Base-by-base conservation (phyloP, 2,113 vertebrate genomes). In the Cryptoleucopteryx plumbea region DNA sequence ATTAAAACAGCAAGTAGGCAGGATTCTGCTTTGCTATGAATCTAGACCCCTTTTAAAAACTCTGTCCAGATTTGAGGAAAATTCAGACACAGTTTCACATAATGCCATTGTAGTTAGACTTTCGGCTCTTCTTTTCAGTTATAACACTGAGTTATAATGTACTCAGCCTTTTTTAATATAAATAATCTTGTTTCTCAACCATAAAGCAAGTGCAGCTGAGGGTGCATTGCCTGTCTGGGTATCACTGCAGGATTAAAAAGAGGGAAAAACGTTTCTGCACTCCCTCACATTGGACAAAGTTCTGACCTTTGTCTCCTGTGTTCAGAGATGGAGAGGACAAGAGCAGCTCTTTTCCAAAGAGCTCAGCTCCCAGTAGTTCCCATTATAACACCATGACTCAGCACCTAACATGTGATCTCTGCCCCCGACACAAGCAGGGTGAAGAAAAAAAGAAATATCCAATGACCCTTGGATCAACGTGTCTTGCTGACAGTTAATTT, bases 371-470 rank as follows among this genome's bases (percentile, higher is more conserved):
- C 93, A 55, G 84, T 7, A 88, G 66, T 43, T 94, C 94, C 94
- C 95, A 96, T 94, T 91, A 75, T 42, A 70, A 66, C 42, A 68
- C 81, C 87, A 27, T 95, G 95, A 96, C 91, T 96, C 91, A 94
- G 91, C 96, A 81, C 63, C 82, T 26, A 47, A 45, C 4, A 82
- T 77, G 1, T 87, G 90, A 96, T 91, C 90, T 82, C 82, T 96
- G 87, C 79, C 89, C 90, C 74, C 7, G 27, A 66, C 89, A 91
- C 70, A 70, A 62, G 84, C 55, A 71, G 81, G 42, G 67, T 62
- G 82, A 90, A 47, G 75, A 43, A 52, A 74, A 75, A 72, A 47
- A 82, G 86, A 73, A 94, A 85, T 52, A 43, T 26, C 78, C 84
- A 9, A 10, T 47, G 93, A 90, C 85, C 94, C 94, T 80, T 11